Conservation (phyloP, 2,113 vertebrate species). For the Rostratula benghalensis region DNA sequence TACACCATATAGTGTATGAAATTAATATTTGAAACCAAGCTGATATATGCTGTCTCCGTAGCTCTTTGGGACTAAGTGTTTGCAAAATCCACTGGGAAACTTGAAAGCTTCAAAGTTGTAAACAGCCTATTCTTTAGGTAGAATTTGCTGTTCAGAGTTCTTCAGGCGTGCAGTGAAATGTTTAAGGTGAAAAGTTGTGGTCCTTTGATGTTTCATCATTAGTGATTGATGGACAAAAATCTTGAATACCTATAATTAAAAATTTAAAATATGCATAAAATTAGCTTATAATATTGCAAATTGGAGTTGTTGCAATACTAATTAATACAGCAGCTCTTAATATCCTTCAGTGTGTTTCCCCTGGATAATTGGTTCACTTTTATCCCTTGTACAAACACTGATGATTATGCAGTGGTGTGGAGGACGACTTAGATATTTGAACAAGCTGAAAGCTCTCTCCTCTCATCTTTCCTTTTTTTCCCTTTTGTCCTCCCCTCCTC, state of each 20-base stretch:
- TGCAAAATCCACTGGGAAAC: neutral
- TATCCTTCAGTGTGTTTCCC: neutral
- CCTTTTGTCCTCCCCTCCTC: neutral
- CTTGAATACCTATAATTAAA: neutral
- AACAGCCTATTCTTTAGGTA: neutral
- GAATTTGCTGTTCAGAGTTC: neutral
- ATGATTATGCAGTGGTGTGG: neutral
- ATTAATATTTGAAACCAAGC: neutral
- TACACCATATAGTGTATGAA: neutral
- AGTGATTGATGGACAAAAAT: neutral
- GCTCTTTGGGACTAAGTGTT: neutral
- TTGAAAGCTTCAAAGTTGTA: neutral
- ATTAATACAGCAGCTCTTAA: neutral
- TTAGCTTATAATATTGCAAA: neutral
- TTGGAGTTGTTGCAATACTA: neutral
- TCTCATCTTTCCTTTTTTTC: neutral
- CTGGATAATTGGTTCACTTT: neutral
- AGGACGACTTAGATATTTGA: neutral
- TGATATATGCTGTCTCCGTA: neutral
- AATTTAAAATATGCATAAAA: neutral
- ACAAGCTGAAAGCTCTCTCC: neutral
- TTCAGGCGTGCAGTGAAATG: neutral
- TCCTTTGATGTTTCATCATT: neutral
- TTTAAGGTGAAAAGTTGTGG: neutral
- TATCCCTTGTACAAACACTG: neutral